Percentiles rank a stretch among this genome's conserved stretches.
These are phyloP conservation scores for Microctonus brassicae DNA, from an alignment of 2,888 invertebrate species.

Conservation along the genomic window DNA sequence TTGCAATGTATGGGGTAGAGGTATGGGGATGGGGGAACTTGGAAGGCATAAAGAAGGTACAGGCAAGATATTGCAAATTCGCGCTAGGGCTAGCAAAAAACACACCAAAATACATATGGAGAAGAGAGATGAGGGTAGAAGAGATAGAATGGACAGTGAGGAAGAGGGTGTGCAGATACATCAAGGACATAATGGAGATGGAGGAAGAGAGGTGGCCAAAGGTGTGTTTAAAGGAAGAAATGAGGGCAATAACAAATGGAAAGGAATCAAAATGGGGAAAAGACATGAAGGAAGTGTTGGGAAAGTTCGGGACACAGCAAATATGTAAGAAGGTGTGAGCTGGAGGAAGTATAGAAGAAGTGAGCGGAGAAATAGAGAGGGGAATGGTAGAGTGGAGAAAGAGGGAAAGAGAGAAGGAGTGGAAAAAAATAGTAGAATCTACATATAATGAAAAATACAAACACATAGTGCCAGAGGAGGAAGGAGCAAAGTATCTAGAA, in stretches of 20 bases:
- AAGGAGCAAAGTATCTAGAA: background rate
- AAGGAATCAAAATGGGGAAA: background rate
- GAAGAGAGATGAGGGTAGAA: no score
- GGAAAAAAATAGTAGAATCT: background rate
- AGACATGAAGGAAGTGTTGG: background rate
- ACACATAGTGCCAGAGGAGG: no score
- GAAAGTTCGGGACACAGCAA: no score
- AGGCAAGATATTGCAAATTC: background rate
- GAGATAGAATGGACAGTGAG: conserved; percentile 6
- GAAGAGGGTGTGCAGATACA: background rate
- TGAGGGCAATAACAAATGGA: background rate
- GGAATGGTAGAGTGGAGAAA: background rate
- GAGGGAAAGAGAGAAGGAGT: background rate
- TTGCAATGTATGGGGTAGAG: conserved; percentile 2
- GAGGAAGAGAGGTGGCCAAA: background rate
- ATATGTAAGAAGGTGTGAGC: no score
- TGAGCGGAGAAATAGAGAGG: no score
- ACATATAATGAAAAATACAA: background rate
- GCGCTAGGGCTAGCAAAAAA: no score
- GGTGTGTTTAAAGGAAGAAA: background rate
- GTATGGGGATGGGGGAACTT: background rate
- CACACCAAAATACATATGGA: no score
- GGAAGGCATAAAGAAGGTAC: background rate
- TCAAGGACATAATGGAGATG: background rate
- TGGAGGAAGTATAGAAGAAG: no score